These are phyloP conservation scores for Osmoderma eremita DNA, from an alignment of 2,888 invertebrate species.

Conservation along the genomic window DNA sequence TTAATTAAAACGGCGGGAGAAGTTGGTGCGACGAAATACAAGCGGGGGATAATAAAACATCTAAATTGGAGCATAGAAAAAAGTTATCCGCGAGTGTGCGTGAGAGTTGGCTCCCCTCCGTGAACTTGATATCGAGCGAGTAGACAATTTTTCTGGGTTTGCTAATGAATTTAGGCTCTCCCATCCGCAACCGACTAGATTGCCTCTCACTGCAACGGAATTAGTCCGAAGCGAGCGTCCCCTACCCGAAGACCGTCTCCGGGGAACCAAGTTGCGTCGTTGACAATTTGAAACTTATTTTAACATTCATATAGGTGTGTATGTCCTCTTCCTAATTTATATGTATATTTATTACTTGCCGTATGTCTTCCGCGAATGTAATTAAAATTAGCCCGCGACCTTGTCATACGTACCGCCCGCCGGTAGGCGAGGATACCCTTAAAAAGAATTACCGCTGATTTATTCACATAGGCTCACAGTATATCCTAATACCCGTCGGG, in stretches of 20 bases:
- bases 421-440: constrained; percentile 21
- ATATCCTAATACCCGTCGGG: constrained; percentile 44
- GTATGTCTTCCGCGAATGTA: constrained; percentile 47
- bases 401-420: constrained; percentile 31
- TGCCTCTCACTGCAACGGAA: constrained; percentile 59
- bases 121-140: constrained; percentile 52
- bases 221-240: constrained; percentile 55
- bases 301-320: constrained; percentile 67
- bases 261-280: constrained; percentile 65
- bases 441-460: constrained; percentile 49
- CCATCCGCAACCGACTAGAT: constrained; percentile 57
- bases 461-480: constrained; percentile 47
- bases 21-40: constrained; percentile 40
- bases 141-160: constrained; percentile 60
- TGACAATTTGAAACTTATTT: constrained; percentile 69
- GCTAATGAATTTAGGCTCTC: constrained; percentile 62
- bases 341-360: constrained; percentile 65
- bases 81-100: constrained; percentile 42
- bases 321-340: constrained; percentile 63
- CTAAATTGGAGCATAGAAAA: constrained; percentile 46
- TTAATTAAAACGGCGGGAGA: constrained; percentile 29
- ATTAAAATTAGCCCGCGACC: constrained; percentile 43
- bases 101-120: constrained; percentile 45
- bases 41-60: constrained; percentile 50
- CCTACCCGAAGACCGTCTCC: constrained; percentile 55